phyloP scores from a whole-genome alignment of 2,888 invertebrate species.

The Pollenia griseotomentosa region DNA sequence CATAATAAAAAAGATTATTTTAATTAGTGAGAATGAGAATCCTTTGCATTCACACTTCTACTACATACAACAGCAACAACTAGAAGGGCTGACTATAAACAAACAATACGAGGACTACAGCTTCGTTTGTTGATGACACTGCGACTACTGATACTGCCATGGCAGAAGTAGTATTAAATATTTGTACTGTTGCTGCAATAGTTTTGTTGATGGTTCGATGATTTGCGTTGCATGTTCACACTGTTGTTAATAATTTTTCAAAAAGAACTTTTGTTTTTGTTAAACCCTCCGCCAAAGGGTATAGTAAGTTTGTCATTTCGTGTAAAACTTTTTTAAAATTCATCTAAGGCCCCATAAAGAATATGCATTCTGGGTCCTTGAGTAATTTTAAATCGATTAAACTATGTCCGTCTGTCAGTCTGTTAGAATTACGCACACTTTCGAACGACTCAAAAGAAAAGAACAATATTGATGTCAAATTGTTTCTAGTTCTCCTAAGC shows the following conservation, averaged over 20 bases:
- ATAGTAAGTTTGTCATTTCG: too few species aligned
- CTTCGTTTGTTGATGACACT: background rate
- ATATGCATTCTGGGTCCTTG: too few species aligned
- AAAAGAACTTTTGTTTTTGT: background rate
- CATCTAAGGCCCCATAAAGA: too few species aligned
- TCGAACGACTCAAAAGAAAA: too few species aligned
- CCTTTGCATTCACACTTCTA: slow-evolving; percentile 45
- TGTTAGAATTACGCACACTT: too few species aligned
- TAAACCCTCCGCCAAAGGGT: too few species aligned
- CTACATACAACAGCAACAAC: background rate
- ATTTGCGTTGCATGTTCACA: slow-evolving; percentile 26
- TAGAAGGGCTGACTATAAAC: background rate
- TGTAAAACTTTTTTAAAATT: too few species aligned
- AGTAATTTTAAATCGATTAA: too few species aligned
- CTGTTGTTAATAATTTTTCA: slow-evolving; percentile 6
- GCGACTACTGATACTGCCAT: background rate
- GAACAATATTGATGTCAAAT: too few species aligned
- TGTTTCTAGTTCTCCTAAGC: too few species aligned
- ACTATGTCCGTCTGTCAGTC: too few species aligned
- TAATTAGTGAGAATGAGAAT: slow-evolving; percentile 61
- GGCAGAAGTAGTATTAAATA: too few species aligned
- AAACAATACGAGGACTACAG: background rate
- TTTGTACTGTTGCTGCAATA: background rate
- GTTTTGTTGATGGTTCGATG: background rate
- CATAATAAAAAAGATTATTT: slow-evolving; percentile 47